A percentile compares a stretch with the other conserved stretches of the same genome.
phyloP scores from a whole-genome alignment of 2,888 invertebrate genomes.

The Epinotia ramella region DNA sequence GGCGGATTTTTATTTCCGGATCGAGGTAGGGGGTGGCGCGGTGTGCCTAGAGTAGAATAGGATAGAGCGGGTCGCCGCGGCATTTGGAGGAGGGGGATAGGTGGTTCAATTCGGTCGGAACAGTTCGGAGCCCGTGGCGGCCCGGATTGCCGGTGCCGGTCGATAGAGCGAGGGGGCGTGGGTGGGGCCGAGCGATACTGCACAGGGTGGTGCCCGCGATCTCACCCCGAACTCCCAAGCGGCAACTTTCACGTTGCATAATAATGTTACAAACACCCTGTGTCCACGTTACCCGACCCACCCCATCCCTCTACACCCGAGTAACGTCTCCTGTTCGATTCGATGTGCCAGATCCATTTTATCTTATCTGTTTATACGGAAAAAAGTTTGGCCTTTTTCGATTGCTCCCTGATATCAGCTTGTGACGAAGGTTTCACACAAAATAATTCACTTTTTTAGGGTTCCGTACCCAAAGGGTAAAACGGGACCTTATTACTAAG shows the following conservation, averaged over 20 bases:
- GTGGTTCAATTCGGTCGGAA: conserved; percentile 64
- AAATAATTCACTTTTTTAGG: neutral
- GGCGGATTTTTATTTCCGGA: conserved; percentile 53
- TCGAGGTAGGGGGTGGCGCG: conserved; percentile 51
- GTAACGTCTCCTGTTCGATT: conserved; percentile 42
- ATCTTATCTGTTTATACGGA: conserved; percentile 17
- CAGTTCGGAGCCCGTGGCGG: conserved; percentile 66
- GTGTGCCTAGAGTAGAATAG: conserved; percentile 42
- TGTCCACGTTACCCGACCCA: conserved; percentile 52
- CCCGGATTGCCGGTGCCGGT: conserved; percentile 79
- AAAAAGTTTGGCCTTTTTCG: neutral
- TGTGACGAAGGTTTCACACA: neutral
- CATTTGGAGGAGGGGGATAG: conserved; percentile 55
- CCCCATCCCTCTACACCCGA: conserved; percentile 46
- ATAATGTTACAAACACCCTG: conserved; percentile 66
- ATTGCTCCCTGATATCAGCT: neutral
- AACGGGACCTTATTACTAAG: too few species aligned
- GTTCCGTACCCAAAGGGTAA: too few species aligned
- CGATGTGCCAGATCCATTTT: conserved; percentile 36
- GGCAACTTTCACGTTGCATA: conserved; percentile 72
- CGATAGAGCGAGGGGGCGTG: conserved; percentile 78
- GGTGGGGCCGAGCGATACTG: conserved; percentile 73
- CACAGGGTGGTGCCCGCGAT: conserved; percentile 80
- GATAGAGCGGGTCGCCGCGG: conserved; percentile 56
- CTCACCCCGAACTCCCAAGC: conserved; percentile 72